Conservation (phyloP, 2,888 invertebrate genomes). For the Thecophora atra region DNA sequence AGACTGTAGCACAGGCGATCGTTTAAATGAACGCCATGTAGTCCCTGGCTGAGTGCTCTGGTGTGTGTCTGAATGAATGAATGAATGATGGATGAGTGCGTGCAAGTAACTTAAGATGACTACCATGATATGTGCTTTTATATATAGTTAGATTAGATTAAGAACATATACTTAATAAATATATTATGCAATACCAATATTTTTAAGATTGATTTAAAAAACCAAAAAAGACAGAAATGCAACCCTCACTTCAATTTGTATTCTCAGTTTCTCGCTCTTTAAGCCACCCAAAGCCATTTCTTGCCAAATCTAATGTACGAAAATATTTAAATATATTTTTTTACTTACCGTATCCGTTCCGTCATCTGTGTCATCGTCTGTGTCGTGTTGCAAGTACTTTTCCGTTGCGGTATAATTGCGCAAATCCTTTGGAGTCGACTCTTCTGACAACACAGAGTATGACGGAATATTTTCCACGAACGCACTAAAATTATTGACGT, state of each 20-base stretch:
- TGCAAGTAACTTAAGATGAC: not conserved
- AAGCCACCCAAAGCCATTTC: too few relatives aligned
- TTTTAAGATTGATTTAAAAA: too few relatives aligned
- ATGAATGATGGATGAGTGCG: conserved; percentile 12
- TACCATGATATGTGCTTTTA: not conserved
- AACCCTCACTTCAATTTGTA: too few relatives aligned
- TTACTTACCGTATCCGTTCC: conserved; percentile 53
- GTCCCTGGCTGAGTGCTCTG: not conserved
- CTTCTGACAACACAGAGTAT: conserved; percentile 63
- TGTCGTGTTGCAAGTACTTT: conserved; percentile 40
- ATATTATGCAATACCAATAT: conserved; percentile 6
- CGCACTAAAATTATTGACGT: conserved; percentile 50
- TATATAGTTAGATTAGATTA: not conserved
- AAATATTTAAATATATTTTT: not conserved
- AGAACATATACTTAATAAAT: conserved; percentile 13
- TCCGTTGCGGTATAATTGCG: conserved; percentile 47
- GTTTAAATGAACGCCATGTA: conserved; percentile 29
- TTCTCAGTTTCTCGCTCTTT: too few relatives aligned
- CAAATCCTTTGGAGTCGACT: conserved; percentile 62
- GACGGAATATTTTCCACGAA: conserved; percentile 61
- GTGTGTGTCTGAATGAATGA: not conserved
- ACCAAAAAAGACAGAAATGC: too few relatives aligned
- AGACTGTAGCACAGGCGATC: conserved; percentile 58
- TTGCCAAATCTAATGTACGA: too few relatives aligned
- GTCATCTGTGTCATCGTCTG: conserved; percentile 59